A percentile compares a stretch with the other conserved stretches of the same genome.
Evolutionary conservation across 2,888 invertebrate species (phyloP).

Genomic region (Heliconius ismenius): DNA sequence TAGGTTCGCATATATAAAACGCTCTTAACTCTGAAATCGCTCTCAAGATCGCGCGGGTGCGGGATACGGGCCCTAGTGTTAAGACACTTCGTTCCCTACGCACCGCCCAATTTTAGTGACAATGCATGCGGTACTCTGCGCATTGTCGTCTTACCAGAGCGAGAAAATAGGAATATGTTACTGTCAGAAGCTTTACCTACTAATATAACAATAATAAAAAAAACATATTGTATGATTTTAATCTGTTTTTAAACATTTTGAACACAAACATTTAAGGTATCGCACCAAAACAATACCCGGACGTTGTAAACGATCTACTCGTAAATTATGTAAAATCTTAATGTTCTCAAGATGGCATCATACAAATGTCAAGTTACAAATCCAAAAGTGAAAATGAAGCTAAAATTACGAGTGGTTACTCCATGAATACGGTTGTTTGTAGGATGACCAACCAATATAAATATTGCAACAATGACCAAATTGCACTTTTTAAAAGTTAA

Average conservation of each 20-base stretch:
- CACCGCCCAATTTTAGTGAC: background rate
- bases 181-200: too few relatives aligned
- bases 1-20: too few relatives aligned
- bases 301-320: background rate
- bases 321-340: background rate
- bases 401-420: slow-evolving; percentile 54
- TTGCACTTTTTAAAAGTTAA: background rate
- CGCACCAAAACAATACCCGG: background rate
- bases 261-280: background rate
- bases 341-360: slow-evolving; percentile 30
- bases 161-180: too few relatives aligned
- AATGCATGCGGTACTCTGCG: background rate
- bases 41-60: too few relatives aligned
- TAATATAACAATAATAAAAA: too few relatives aligned
- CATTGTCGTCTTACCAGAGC: too few relatives aligned
- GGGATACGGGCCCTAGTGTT: too few relatives aligned
- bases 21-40: too few relatives aligned
- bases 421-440: slow-evolving; percentile 52
- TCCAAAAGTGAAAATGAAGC: slow-evolving; percentile 52
- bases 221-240: background rate
- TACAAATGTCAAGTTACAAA: slow-evolving; percentile 43
- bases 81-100: background rate
- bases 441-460: slow-evolving; percentile 46
- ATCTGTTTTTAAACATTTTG: too few relatives aligned
- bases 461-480: background rate